Conservation (phyloP, 2,797 vertebrate genomes). For the Melanotaenia trifasciata region DNA sequence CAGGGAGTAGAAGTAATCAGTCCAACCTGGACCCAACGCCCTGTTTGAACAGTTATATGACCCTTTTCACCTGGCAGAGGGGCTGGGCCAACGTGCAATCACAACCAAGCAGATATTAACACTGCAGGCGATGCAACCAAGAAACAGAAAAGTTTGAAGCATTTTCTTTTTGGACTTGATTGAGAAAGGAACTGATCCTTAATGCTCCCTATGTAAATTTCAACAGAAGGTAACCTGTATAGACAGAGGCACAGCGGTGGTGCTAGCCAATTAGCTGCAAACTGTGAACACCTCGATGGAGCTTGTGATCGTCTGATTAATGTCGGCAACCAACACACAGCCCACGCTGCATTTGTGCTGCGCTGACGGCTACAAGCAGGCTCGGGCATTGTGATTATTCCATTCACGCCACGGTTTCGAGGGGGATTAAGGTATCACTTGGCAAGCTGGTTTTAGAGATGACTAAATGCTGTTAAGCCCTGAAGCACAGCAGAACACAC, state of each 20-base stretch:
- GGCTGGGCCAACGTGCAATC: no score
- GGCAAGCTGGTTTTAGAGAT: conserved; percentile 61
- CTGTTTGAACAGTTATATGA: no score
- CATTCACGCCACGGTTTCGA: conserved; percentile 37
- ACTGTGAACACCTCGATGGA: conserved; percentile 16
- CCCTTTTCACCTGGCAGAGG: no score
- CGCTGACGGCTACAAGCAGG: conserved; percentile 56
- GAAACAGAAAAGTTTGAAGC: no score
- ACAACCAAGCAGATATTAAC: no score
- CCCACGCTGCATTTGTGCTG: conserved; percentile 22
- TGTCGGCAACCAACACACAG: conserved; percentile 2
- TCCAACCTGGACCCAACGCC: no score
- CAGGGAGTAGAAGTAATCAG: no score
- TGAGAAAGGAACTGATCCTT: neutral
- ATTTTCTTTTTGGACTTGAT: no score
- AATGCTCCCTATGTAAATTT: neutral
- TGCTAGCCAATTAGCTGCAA: neutral
- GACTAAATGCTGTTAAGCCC: conserved; percentile 68
- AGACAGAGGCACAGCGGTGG: neutral
- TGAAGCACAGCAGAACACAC: conserved; percentile 48
- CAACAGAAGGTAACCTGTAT: neutral
- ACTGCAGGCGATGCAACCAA: no score
- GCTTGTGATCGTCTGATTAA: neutral
- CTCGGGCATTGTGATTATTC: conserved; percentile 54
- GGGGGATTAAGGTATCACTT: conserved; percentile 73